Evolutionary conservation across 2,888 invertebrate species (phyloP).

Genomic region (Sepioteuthis lessoniana): DNA sequence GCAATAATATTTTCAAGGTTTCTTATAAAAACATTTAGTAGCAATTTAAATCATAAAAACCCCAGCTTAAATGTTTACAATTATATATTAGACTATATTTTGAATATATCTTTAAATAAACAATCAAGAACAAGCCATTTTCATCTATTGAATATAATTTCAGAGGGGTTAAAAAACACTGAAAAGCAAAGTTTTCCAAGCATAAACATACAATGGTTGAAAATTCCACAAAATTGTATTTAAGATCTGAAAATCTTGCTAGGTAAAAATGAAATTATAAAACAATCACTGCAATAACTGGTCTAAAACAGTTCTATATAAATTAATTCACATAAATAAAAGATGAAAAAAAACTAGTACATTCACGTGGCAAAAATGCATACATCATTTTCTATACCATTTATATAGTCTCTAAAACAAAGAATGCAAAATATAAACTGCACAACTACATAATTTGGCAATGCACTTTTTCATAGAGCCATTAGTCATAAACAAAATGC

Average conservation of each 20-base stretch:
- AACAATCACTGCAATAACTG: not conserved
- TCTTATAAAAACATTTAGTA: too few species aligned
- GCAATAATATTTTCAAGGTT: not conserved
- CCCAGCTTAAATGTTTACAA: not conserved
- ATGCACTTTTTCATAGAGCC: conserved; percentile 33
- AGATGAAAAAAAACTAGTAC: not conserved
- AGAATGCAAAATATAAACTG: conserved; percentile 23
- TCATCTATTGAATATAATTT: not conserved
- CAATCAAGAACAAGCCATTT: not conserved
- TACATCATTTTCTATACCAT: not conserved
- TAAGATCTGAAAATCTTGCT: conserved; percentile 33
- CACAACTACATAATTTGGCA: not conserved
- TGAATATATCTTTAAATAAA: not conserved
- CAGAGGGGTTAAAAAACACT: conserved; percentile 6
- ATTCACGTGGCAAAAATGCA: not conserved
- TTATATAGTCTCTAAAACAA: not conserved
- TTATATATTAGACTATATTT: not conserved
- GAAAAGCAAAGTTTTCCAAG: conserved; percentile 3
- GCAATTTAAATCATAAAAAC: not conserved
- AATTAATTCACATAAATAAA: not conserved
- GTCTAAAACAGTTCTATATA: conserved; percentile 33
- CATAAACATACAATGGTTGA: conserved; percentile 21
- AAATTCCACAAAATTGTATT: not conserved
- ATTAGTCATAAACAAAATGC: conserved; percentile 23
- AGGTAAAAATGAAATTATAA: not conserved